Evolutionary conservation across 2,797 vertebrate genomes (phyloP), one percentile per base, ranked within the genome.

Genomic region (Pseudochirops cupreus): DNA sequence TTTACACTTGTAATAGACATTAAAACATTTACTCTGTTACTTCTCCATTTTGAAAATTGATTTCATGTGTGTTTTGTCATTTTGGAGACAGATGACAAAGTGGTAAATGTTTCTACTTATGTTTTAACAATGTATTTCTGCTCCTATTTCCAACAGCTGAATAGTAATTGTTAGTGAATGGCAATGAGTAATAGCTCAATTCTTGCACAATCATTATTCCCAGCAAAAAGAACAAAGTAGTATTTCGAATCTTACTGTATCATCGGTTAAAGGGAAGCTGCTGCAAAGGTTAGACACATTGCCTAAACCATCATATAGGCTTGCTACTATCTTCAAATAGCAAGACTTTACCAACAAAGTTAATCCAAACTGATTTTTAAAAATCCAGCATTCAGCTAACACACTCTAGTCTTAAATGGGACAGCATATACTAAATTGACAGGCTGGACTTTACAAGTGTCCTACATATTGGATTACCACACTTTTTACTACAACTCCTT

Each of bases 61-160:
- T 54, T 89, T 93, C 56, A 93, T 46, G 26, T 46, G 26, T 82
- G 18, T 82, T 82, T 82, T 82, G 67, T 50, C 46, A 90, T 33
- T 92, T 91, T 29, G 90, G 93, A 91, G 87, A 94, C 87, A 91
- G 92, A 74, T 46, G 2, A 67, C n/a, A 94, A 94, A 33, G 56
- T 31, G 62, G 46, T 39, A 93, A 46, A 39, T 33, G 50, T 16
- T 91, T 93, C 56, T 62, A 46, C 14, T 87, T 67, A 56, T 67
- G 91, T 91, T 91, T 91, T 39, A 56, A 50, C 54, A 91, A 87
- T 29, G 82, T 26, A 62, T 50, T 55, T 87, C 82, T 91, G 24
- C 89, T 91, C 59, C 53, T 95, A 0, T 94, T 91, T 93, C 57
- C 46, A 92, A 93, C 33, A 57, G 28, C 54, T 16, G 29, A 92